phyloP scores from a whole-genome alignment of 1,140 invertebrate genomes.

The Agrilus planipennis region DNA sequence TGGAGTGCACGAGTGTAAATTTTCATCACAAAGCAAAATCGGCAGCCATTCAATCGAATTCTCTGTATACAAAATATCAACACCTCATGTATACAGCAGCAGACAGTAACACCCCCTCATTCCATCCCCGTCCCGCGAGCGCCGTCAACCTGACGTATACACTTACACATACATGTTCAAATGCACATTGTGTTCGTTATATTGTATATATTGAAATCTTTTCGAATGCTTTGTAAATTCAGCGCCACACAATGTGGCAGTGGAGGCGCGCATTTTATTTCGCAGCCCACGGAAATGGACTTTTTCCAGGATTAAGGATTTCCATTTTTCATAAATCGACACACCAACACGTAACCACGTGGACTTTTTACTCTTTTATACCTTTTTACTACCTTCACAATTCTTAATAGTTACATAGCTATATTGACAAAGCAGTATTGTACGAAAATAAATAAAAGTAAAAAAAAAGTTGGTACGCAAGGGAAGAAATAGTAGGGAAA shows the following conservation, averaged over 20 bases:
- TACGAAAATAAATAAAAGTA: too few species aligned
- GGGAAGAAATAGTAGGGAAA: too few species aligned
- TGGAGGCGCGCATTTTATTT: slow-evolving; percentile 26
- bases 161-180: not conserved
- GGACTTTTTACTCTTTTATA: too few species aligned
- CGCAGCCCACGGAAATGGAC: slow-evolving; percentile 27
- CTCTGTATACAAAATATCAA: slow-evolving; percentile 29
- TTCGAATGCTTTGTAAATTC: slow-evolving; percentile 35
- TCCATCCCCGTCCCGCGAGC: slow-evolving; percentile 12
- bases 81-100: too few species aligned
- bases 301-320: slow-evolving; percentile 32
- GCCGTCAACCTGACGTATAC: not conserved
- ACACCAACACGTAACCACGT: too few species aligned
- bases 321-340: slow-evolving; percentile 24
- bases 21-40: slow-evolving; percentile 33
- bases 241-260: slow-evolving; percentile 28
- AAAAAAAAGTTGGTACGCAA: too few species aligned
- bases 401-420: too few species aligned
- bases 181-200: not conserved
- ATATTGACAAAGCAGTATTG: too few species aligned
- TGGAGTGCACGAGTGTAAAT: slow-evolving; percentile 36
- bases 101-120: too few species aligned
- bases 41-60: slow-evolving; percentile 28
- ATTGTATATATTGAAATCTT: slow-evolving; percentile 34
- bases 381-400: too few species aligned